Base-by-base conservation (phyloP, 2,113 vertebrate genomes). In the Formicarius rufipectus region DNA sequence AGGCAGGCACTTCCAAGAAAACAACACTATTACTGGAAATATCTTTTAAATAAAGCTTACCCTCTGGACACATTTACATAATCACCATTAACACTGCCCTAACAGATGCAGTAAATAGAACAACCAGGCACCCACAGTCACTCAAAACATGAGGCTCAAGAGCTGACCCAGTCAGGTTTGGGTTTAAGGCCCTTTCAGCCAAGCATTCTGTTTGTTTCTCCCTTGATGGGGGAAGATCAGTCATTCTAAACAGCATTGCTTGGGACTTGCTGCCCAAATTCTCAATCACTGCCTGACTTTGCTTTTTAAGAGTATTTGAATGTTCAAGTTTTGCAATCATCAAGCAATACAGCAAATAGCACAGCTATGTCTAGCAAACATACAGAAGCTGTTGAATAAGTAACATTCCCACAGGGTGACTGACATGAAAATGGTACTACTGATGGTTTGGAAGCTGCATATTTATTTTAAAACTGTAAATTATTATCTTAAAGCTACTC, bases 391-490 rank as follows among this genome's bases (percentile, higher is more conserved):
- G 19, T 11, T 40, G 13, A 69, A 27, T 19, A 83, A 93, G 22
- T 85, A 66, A 25, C 1, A 27, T 7, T 40, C 23, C 81, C 35
- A 7, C 24, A 56, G 8, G 1, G 4, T 5, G 3, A 39, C 7
- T 1, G 1, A 52, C 3, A 25, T 0, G 3, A 40, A 76, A 89
- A 74, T 0, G 2, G 5, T 42, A 10, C 31, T 59, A 7, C n/a
- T 72, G 23, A 45, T 14, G 40, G 49, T 24, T 33, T 30, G 12
- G 10, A 87, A 91, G 39, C 7, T 37, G 4, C 4, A 1, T 14
- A 5, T 47, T 59, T 50, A 50, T 68, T 59, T 37, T 12, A 62
- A n/a, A 83, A 30, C 7, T 28, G 3, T 7, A 31, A 58, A 28
- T 16, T 17, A 12, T 27, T 39, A 33, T 8, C 64, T 60, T 37